phyloP scores from a whole-genome alignment of 2,113 vertebrate genomes.

The Lepisosteus osseus region DNA sequence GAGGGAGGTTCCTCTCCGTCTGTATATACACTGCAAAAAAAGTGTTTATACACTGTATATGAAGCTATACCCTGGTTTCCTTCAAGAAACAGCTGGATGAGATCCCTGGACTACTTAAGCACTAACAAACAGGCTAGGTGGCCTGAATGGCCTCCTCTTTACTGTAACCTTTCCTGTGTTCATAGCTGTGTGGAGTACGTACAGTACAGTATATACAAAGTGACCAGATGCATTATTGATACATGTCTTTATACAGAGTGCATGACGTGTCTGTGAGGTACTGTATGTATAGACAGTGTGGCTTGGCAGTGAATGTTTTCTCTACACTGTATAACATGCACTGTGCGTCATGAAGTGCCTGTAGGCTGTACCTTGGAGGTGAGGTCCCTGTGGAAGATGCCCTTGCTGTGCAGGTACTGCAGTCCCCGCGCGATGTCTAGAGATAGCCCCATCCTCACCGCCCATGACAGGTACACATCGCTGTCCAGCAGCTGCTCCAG shows the following conservation, averaged over 20 bases:
- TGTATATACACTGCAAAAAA: too few relatives aligned
- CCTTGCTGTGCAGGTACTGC: conserved; percentile 88
- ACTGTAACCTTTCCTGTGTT: too few relatives aligned
- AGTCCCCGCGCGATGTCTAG: conserved; percentile 83
- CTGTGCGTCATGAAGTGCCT: not conserved
- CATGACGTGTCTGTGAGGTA: not conserved
- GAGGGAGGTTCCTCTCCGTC: too few relatives aligned
- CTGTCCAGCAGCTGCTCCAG: conserved; percentile 93
- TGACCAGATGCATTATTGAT: not conserved
- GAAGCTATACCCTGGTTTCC: too few relatives aligned
- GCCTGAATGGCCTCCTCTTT: too few relatives aligned
- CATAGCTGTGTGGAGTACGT: too few relatives aligned
- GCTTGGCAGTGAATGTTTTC: not conserved
- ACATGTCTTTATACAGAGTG: not conserved
- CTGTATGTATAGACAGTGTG: conserved; percentile 1
- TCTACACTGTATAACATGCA: not conserved
- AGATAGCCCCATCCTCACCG: conserved; percentile 73
- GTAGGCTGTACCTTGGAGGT: conserved; percentile 80
- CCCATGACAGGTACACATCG: conserved; percentile 80
- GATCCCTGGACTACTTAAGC: too few relatives aligned
- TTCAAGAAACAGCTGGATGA: too few relatives aligned
- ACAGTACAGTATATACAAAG: too few relatives aligned
- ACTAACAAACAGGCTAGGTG: too few relatives aligned
- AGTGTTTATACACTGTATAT: too few relatives aligned
- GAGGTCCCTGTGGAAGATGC: conserved; percentile 87